Base-by-base conservation (phyloP, 2,888 invertebrate genomes). In the Hydrotaea cyrtoneurina region DNA sequence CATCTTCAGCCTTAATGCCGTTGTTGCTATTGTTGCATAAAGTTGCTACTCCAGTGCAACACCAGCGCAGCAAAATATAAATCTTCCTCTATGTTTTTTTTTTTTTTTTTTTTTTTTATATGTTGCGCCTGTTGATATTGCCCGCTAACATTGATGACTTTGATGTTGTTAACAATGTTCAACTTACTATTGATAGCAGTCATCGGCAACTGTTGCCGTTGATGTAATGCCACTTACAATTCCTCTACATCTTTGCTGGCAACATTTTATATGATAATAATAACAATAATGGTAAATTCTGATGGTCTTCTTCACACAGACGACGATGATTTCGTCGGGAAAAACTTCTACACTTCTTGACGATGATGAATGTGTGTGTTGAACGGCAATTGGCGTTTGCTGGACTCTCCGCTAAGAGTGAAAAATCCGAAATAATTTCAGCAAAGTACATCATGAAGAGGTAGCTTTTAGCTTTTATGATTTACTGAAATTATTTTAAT, bases 161-260 rank as follows among this genome's bases (percentile, higher is more conserved):
- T 76, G 72, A 83, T 83, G 83, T 76, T 83, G 83, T 83, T 80
- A 79, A 77, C 83, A 83, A 83, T 82, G 79, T 79, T 79, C 79
- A 73, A 76, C 57, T 76, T 79, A 76, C 79, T n/a, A 76, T 79
- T 72, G 79, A 76, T 83, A 79, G 57, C 72, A 75, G 72, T 72
- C 17, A 36, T 13, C 75, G 59, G 50, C 79, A 82, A 76, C 75
- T 79, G 66, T 66, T 39, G 39, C 39, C 39, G 39, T 64, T 59
- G 62, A 62, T 36, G 62, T 62, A 62, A 62, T 62, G 62, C 62
- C 62, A 62, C 62, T 62, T 31, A 62, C 31, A 62, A 62, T 62
- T n/a, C 62, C n/a, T n/a, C 50, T 50, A 31, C 26, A 4, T 4
- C 36, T 1, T 39, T 39, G 59, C 13, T 1, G 5, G 17, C 21